Conservation (phyloP, 1,140 invertebrate species). For the Philotrypesis tridentata region DNA sequence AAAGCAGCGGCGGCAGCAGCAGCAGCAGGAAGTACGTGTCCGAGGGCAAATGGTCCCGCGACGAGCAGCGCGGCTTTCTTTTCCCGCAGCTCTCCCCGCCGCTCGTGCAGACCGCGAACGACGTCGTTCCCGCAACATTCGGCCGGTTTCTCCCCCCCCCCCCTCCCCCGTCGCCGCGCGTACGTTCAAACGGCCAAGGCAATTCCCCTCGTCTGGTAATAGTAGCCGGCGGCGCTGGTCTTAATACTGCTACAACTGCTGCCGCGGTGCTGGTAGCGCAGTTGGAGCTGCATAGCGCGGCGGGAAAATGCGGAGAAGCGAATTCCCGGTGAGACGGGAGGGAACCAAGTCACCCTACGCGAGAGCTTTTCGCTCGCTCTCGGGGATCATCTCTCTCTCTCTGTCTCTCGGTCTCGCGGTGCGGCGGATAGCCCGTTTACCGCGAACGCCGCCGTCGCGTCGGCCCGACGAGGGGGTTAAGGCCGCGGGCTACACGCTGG, state of each 20-base stretch:
- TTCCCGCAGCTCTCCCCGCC: neutral
- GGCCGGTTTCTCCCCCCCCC: no score
- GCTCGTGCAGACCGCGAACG: neutral
- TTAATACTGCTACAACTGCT: neutral
- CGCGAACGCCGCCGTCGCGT: neutral
- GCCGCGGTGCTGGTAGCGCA: no score
- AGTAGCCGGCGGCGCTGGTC: neutral
- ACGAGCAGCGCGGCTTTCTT: neutral
- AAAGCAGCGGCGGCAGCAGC: neutral
- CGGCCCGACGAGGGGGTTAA: no score
- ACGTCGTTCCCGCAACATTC: conserved; percentile 35
- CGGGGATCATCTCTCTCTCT: neutral
- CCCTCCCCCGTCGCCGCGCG: no score
- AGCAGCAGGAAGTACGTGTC: conserved; percentile 2
- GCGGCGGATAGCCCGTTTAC: neutral
- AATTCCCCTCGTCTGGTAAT: neutral
- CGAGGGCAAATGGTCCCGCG: conserved; percentile 22
- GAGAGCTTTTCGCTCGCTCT: neutral
- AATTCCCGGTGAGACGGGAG: neutral
- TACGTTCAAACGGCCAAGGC: neutral
- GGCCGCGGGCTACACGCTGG: neutral
- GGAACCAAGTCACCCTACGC: neutral
- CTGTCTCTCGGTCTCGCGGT: no score
- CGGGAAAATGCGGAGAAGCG: conserved; percentile 25
- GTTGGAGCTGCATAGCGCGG: no score